Conservation (phyloP, 2,113 vertebrate genomes). For the Sinocyclocheilus anophthalmus region DNA sequence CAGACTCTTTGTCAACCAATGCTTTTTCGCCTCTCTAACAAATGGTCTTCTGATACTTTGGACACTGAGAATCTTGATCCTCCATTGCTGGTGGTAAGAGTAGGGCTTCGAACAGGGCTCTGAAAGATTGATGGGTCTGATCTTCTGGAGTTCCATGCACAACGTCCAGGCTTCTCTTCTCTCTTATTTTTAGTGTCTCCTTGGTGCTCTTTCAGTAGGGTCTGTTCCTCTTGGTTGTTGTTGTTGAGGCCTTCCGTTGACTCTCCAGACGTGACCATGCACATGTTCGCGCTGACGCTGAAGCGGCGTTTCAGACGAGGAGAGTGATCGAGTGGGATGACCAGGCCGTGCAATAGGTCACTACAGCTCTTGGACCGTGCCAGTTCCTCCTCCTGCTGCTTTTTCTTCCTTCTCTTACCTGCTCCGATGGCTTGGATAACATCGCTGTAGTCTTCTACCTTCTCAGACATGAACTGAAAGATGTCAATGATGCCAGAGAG, state of each 20-base stretch:
- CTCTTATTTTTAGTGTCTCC: conserved; percentile 53
- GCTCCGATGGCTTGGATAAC: conserved; percentile 90
- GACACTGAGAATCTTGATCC: conserved; percentile 50
- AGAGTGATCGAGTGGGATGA: conserved; percentile 69
- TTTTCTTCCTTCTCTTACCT: conserved; percentile 49
- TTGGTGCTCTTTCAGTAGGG: conserved; percentile 51
- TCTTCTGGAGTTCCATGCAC: neutral
- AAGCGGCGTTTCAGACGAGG: conserved; percentile 66
- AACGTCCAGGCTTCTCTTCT: neutral
- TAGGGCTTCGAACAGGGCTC: neutral
- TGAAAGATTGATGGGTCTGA: neutral
- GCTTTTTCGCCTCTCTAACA: conserved; percentile 24
- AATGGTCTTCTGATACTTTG: conserved; percentile 43
- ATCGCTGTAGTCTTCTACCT: conserved; percentile 90
- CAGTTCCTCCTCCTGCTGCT: conserved; percentile 76
- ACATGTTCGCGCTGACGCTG: conserved; percentile 78
- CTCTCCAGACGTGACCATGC: conserved; percentile 68
- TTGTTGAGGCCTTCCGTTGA: conserved; percentile 70
- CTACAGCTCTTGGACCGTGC: conserved; percentile 79
- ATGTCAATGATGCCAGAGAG: conserved; percentile 82
- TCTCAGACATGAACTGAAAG: conserved; percentile 89
- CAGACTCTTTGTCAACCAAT: neutral
- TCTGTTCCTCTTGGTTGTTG: conserved; percentile 42
- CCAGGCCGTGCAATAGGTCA: conserved; percentile 65
- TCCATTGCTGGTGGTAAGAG: neutral